Evolutionary conservation across 2,797 vertebrate species (phyloP).

Genomic region (Crocodylus rhombifer): DNA sequence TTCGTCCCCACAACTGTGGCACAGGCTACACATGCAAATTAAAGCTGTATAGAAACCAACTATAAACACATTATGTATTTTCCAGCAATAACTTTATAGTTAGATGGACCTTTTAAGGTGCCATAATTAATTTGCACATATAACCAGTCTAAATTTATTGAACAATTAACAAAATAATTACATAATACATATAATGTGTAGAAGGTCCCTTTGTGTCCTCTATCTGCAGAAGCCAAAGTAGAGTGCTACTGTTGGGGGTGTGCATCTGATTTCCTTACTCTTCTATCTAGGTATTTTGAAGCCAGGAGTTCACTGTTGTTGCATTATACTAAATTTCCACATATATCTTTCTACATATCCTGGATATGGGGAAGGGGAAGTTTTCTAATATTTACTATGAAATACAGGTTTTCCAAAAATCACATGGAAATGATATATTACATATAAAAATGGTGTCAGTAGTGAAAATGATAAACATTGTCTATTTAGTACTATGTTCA

Average conservation of each 20-base stretch:
- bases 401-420: background rate
- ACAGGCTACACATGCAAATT: too few species aligned
- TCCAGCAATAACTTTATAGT: too few species aligned
- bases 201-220: background rate
- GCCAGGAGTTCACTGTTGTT: background rate
- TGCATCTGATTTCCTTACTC: background rate
- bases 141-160: too few species aligned
- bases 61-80: too few species aligned
- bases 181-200: too few species aligned
- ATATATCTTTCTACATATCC: background rate
- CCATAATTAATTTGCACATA: too few species aligned
- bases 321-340: background rate
- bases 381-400: background rate
- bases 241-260: background rate
- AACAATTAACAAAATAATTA: too few species aligned
- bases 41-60: too few species aligned
- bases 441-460: background rate
- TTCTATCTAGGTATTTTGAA: background rate
- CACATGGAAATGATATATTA: background rate
- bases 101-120: too few species aligned
- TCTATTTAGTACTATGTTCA: rapidly evolving
- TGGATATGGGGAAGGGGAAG: too few species aligned
- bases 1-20: too few species aligned
- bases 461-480: background rate
- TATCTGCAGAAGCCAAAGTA: background rate